Evolutionary conservation across 2,797 vertebrate genomes (phyloP).

Genomic region (Sebastes nivosus): DNA sequence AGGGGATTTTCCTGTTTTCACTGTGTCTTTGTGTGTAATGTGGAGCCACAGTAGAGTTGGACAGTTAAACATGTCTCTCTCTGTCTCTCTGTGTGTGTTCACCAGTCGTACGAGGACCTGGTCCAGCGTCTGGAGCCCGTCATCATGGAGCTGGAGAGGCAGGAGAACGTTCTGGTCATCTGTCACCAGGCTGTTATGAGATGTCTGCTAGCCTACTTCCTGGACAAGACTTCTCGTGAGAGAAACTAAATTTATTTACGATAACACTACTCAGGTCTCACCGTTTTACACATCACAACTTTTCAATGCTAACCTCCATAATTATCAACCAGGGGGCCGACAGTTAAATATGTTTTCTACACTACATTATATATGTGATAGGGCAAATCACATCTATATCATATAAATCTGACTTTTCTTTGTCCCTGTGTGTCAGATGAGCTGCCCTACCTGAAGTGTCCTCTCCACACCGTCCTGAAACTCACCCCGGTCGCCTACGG

Average conservation of each 20-base stretch:
- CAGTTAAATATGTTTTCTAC: too few species aligned
- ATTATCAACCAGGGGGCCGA: too few species aligned
- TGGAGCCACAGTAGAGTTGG: neutral
- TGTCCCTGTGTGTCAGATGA: slow-evolving; percentile 70
- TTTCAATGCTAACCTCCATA: neutral
- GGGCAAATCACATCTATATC: too few species aligned
- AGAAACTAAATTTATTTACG: neutral
- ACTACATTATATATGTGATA: too few species aligned
- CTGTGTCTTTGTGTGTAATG: neutral
- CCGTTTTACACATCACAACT: neutral
- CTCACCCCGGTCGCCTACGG: slow-evolving; percentile 87
- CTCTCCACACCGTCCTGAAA: slow-evolving; percentile 88
- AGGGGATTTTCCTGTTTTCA: too few species aligned
- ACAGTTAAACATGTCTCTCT: neutral
- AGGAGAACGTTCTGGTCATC: slow-evolving; percentile 93
- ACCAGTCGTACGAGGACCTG: slow-evolving; percentile 92
- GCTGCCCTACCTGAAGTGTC: slow-evolving; percentile 88
- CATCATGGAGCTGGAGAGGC: slow-evolving; percentile 95
- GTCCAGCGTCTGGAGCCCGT: slow-evolving; percentile 94
- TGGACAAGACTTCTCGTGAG: slow-evolving; percentile 90
- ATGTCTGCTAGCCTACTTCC: slow-evolving; percentile 93
- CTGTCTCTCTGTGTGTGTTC: neutral
- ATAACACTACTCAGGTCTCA: neutral
- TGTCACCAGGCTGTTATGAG: slow-evolving; percentile 95
- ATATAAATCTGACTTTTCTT: neutral